Evolutionary conservation across 1,140 invertebrate species (phyloP), one percentile per base, ranked within the genome.

Genomic region (Meteorus sp.): DNA sequence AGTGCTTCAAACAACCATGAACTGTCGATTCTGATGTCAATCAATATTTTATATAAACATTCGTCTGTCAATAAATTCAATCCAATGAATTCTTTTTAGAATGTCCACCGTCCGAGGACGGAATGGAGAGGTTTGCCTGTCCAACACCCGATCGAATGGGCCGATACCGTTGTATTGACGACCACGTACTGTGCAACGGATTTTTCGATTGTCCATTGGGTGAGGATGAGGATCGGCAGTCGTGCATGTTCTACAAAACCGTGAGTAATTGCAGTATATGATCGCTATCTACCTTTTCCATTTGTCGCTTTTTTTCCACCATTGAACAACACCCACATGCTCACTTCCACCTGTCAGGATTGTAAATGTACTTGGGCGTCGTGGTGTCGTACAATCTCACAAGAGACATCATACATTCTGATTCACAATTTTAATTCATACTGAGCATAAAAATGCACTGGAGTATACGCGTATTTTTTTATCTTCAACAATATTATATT

Each of bases 191-290:
- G 19, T 97, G 94, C 80, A 93, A 97, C 78, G 93, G 93, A 41
- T 96, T 94, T 81, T 89, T 94, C 71, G 93, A 97, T 83, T 97
- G 95, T 81, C 94, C 94, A 19, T 87, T 86, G 59, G 93, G 89
- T 50, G 94, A 96, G 76, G 94, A 97, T 74, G 94, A 97, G 76
- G 93, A 97, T 71, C 82, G 92, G 72, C 90, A 93, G 77, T 89
- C 91, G 50, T 97, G 94, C 83, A 95, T 97, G 92, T 97, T 97
- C 82, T 96, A 95, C 80, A 97, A 95, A 88, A 97, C 93, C 86
- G 94, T 97, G 85, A 85, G 83, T 78, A 65, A 33, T 59, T 44
- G 29, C 8, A 15, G 54, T 44, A n/a, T n/a, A 41, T 56, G 43
- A 45, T 43, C 33, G 22, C 11, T 44, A 56, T 33, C 29, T 31